These are phyloP conservation scores for Xanthia togata DNA, from an alignment of 2,888 invertebrate genomes.

Conservation along the genomic window DNA sequence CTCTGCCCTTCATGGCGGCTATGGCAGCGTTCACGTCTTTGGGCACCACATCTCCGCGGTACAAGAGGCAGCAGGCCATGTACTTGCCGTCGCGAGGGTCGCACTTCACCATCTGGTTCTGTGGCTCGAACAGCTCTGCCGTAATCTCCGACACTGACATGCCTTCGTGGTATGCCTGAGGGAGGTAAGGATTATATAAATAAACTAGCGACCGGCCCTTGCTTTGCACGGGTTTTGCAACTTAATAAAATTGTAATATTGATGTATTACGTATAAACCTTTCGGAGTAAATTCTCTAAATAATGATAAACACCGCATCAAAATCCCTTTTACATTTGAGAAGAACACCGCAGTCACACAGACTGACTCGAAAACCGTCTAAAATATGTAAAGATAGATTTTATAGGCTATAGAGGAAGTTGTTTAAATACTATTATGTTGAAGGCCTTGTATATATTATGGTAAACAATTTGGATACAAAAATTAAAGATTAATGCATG, in stretches of 20 bases:
- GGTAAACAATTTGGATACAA: too few species aligned
- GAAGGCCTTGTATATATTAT: too few species aligned
- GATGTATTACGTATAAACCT: background rate
- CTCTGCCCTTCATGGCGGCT: slow-evolving; percentile 94
- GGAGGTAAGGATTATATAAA: background rate
- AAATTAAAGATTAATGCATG: too few species aligned
- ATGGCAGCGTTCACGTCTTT: slow-evolving; percentile 97
- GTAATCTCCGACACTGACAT: slow-evolving; percentile 96
- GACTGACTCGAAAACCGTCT: background rate
- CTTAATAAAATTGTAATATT: background rate
- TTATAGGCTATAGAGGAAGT: too few species aligned
- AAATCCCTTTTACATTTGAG: background rate
- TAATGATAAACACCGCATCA: background rate
- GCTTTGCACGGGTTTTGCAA: background rate
- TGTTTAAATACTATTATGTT: too few species aligned
- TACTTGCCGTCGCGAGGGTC: slow-evolving; percentile 96
- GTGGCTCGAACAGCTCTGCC: slow-evolving; percentile 96
- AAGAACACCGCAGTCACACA: background rate
- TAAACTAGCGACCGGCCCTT: too few species aligned
- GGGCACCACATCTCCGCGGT: slow-evolving; percentile 97
- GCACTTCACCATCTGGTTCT: slow-evolving; percentile 97
- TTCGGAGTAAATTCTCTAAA: background rate
- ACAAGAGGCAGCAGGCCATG: slow-evolving; percentile 97
- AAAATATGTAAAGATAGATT: too few species aligned
- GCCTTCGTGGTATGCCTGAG: slow-evolving; percentile 92